Conservation (phyloP, 2,797 vertebrate genomes). For the Botia kubotai region DNA sequence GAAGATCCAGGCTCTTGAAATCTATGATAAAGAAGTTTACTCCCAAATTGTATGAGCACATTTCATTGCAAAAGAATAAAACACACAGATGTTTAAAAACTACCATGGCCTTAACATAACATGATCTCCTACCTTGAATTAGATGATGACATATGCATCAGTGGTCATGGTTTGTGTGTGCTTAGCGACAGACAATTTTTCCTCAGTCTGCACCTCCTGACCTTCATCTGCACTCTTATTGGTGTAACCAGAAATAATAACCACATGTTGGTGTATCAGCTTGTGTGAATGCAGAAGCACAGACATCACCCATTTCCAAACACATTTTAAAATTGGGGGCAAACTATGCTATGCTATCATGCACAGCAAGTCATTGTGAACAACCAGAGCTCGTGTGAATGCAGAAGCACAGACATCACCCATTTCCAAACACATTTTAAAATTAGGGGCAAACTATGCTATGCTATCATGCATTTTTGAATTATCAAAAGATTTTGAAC, state of each 20-base stretch:
- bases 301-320: too few relatives aligned
- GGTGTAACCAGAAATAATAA: conserved; percentile 25
- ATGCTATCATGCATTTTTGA: conserved; percentile 70
- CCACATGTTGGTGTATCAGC: too few relatives aligned
- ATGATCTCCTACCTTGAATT: conserved; percentile 94
- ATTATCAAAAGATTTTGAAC: too few relatives aligned
- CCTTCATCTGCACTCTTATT: conserved; percentile 80
- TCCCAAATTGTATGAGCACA: background rate
- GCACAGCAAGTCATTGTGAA: background rate
- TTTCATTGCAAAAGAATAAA: background rate
- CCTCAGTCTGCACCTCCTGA: conserved; percentile 79
- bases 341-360: conserved; percentile 84
- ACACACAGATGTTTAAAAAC: conserved; percentile 53
- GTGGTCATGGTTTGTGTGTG: conserved; percentile 91
- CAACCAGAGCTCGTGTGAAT: background rate
- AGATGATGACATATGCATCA: conserved; percentile 89
- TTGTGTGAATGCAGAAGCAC: too few relatives aligned
- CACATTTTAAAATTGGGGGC: conserved; percentile 24
- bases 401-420: too few relatives aligned
- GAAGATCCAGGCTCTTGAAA: conserved; percentile 90
- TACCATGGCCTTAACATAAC: conserved; percentile 93
- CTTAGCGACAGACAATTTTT: conserved; percentile 88
- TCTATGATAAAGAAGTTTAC: background rate
- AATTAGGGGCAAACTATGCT: conserved; percentile 77
- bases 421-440: too few relatives aligned